Evolutionary conservation across 2,113 vertebrate species (phyloP), one percentile per base, ranked within the genome.

Genomic region (Myodes glareolus): DNA sequence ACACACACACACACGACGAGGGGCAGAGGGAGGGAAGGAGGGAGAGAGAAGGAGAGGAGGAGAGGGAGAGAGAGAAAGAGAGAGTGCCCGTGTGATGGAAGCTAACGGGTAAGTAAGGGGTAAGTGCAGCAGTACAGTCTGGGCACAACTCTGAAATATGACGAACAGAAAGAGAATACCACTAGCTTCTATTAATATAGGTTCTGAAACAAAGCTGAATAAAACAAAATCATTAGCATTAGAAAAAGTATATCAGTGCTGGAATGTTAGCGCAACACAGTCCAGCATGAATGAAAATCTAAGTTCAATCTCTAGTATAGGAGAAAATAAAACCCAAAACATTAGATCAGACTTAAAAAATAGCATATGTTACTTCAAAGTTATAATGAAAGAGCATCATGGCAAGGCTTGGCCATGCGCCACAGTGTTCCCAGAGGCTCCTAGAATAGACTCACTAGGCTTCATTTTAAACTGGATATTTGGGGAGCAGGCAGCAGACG

Each of bases 321-420:
- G 85, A 70, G 42, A 12, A 47, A 68, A 86, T 47, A 50, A 52
- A 47, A 17, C 29, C 16, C 8, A 14, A 47, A 88, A n/a, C 9
- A 13, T 50, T 39, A 97, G 68, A 68, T 84, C 21, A 91, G 81
- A 95, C 92, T 65, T 76, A 27, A 88, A 63, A 45, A 58, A 70
- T 42, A 75, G 65, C 72, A 75, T 36, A 65, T 58, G 61, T 80
- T 87, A 88, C 55, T 72, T 92, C 72, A 88, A 91, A 92, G 92
- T 52, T 90, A 75, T 31, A 96, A 29, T 45, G 4, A 80, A 92
- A 89, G 42, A 89, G 88, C 85, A 39, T 17, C 29, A 45, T 1
- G 45, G 52, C 80, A 67, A 68, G 23, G 63, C 47, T 91, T 94
- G 92, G 52, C 47, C 84, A 73, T 90, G 72, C 29, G 52, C 36